These are phyloP conservation scores for Laterallus jamaicensis DNA, from an alignment of 2,113 vertebrate species.

Conservation along the genomic window DNA sequence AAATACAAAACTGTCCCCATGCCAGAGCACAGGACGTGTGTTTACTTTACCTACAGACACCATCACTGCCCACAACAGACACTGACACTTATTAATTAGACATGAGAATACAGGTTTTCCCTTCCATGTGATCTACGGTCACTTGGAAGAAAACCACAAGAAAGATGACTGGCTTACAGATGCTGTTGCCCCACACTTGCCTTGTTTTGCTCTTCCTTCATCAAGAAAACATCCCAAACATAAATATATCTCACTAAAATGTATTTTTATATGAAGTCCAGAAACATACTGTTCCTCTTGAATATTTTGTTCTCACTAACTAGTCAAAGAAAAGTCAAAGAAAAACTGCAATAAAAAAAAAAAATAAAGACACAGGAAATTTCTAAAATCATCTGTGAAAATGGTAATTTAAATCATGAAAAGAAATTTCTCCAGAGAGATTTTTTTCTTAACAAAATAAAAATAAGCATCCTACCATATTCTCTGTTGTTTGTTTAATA, in stretches of 20 bases:
- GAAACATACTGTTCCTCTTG: background rate
- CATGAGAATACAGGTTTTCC: background rate
- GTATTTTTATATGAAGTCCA: background rate
- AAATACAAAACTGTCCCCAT: background rate
- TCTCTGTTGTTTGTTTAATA: background rate
- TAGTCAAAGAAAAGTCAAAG: background rate
- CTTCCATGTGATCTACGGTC: background rate
- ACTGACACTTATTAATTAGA: background rate
- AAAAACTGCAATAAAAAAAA: background rate
- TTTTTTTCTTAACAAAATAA: background rate
- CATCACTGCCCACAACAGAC: background rate
- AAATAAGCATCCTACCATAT: background rate
- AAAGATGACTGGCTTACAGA: background rate
- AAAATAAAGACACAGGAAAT: background rate
- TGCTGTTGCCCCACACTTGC: background rate
- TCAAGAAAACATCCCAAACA: background rate
- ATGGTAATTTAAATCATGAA: background rate
- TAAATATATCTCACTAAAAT: background rate
- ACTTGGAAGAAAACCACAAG: background rate
- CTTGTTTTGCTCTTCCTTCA: background rate
- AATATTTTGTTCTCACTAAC: background rate
- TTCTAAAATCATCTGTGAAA: background rate
- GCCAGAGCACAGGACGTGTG: background rate
- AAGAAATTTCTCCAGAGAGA: background rate
- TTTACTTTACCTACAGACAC: background rate